Conservation (phyloP, 1,140 invertebrate species). For the Choristoneura fumiferana region DNA sequence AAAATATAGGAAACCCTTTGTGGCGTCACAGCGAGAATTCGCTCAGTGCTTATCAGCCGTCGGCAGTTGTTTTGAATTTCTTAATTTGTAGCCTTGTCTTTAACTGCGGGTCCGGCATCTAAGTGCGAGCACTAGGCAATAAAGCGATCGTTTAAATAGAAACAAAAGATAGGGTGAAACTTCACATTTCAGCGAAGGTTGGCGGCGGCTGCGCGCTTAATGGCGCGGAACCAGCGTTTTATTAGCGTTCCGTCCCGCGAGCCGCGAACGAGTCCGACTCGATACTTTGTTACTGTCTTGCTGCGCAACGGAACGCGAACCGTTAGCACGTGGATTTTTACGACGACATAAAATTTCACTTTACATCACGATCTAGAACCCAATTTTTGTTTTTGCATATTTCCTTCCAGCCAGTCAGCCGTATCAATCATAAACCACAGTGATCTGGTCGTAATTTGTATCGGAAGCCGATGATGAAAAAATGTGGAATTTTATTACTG, state of each 20-base stretch:
- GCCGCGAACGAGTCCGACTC: slow-evolving; percentile 14
- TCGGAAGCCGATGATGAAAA: too few relatives aligned
- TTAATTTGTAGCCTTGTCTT: too few relatives aligned
- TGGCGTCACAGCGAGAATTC: too few relatives aligned
- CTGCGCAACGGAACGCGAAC: slow-evolving; percentile 23
- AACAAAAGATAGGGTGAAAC: slow-evolving; percentile 29
- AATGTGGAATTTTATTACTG: too few relatives aligned
- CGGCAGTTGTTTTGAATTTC: too few relatives aligned
- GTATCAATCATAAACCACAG: slow-evolving; percentile 14
- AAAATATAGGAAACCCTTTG: too few relatives aligned
- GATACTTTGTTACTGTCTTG: slow-evolving; percentile 14
- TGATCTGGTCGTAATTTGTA: slow-evolving; percentile 10
- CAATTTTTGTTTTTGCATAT: slow-evolving; percentile 36
- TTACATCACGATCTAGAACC: slow-evolving; percentile 35
- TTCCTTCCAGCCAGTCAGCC: neutral
- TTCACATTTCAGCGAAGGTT: slow-evolving; percentile 7
- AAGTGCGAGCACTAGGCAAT: neutral
- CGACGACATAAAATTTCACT: slow-evolving; percentile 57
- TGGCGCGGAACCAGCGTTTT: slow-evolving; percentile 34
- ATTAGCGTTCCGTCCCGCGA: slow-evolving; percentile 23
- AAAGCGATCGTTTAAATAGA: slow-evolving; percentile 15
- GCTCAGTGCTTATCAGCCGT: too few relatives aligned
- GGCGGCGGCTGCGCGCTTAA: slow-evolving; percentile 25
- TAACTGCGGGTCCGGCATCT: too few relatives aligned
- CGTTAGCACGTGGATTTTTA: slow-evolving; percentile 50